These are phyloP conservation scores for Drosophila atripex DNA, from an alignment of 2,888 invertebrate genomes.

Conservation along the genomic window DNA sequence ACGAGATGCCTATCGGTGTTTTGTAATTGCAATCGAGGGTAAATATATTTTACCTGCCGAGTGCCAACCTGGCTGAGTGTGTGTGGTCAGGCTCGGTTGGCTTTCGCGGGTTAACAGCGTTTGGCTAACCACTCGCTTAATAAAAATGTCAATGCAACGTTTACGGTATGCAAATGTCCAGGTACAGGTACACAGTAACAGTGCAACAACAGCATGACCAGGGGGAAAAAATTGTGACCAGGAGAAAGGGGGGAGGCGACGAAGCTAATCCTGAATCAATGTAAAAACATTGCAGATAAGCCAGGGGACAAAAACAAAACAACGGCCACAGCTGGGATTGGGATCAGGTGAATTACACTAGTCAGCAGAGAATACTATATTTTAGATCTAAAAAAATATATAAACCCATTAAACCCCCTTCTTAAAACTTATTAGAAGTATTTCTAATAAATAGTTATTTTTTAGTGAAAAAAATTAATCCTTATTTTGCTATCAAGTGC, in stretches of 20 bases:
- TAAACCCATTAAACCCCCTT: background rate
- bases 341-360: slow-evolving; percentile 74
- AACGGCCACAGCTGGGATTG: slow-evolving; percentile 40
- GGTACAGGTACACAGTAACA: slow-evolving; percentile 19
- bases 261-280: slow-evolving; percentile 69
- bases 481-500: background rate
- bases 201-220: slow-evolving; percentile 25
- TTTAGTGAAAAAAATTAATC: background rate
- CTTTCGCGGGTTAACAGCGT: slow-evolving; percentile 38
- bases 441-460: background rate
- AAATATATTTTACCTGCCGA: slow-evolving; percentile 65
- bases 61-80: background rate
- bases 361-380: slow-evolving; percentile 7
- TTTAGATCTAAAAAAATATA: too few relatives aligned
- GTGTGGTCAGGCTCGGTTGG: slow-evolving; percentile 70
- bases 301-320: slow-evolving; percentile 28
- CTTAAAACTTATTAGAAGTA: background rate
- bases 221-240: background rate
- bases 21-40: slow-evolving; percentile 77
- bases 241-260: background rate
- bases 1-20: slow-evolving; percentile 78
- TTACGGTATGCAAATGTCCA: slow-evolving; percentile 66
- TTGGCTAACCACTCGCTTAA: slow-evolving; percentile 52
- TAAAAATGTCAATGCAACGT: slow-evolving; percentile 70
- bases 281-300: slow-evolving; percentile 62